Conservation (phyloP, 92 coral and sea anemone species). For the Epizoanthus scotinus region DNA sequence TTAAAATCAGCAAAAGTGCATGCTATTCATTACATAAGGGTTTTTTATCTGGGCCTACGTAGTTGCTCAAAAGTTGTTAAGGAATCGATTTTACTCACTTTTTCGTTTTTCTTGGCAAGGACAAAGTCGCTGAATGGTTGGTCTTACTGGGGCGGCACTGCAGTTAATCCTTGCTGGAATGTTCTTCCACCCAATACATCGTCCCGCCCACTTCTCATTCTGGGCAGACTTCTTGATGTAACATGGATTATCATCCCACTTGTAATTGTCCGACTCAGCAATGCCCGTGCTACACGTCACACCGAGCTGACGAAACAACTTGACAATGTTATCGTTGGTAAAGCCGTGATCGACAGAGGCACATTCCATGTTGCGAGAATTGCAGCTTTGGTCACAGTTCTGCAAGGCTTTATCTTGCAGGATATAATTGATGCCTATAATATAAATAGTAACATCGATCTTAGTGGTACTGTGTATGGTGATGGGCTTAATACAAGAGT, state of each 20-base stretch:
- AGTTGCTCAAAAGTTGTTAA: too few relatives aligned
- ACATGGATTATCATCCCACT: slow-evolving; percentile 9
- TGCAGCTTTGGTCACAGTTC: slow-evolving; percentile 25
- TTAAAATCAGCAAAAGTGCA: too few relatives aligned
- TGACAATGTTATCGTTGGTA: slow-evolving; percentile 12
- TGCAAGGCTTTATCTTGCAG: slow-evolving; percentile 14
- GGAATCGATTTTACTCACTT: background rate
- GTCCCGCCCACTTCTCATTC: slow-evolving; percentile 23
- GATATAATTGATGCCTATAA: slow-evolving; percentile 23
- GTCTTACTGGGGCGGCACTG: slow-evolving; percentile 18
- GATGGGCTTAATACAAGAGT: too few relatives aligned
- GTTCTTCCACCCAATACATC: slow-evolving; percentile 40
- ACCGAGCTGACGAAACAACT: slow-evolving; percentile 29
- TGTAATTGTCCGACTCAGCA: slow-evolving; percentile 21
- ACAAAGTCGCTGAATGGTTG: slow-evolving; percentile 27
- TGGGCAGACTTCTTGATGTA: slow-evolving; percentile 14
- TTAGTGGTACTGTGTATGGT: background rate
- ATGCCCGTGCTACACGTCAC: slow-evolving; percentile 26
- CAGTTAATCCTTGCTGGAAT: slow-evolving; percentile 23
- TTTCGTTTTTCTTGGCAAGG: slow-evolving; percentile 32
- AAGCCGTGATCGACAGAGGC: slow-evolving; percentile 20
- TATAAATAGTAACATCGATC: background rate
- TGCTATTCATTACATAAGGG: too few relatives aligned
- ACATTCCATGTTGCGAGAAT: slow-evolving; percentile 28
- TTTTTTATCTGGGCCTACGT: too few relatives aligned